phyloP scores from a whole-genome alignment of 2,797 vertebrate genomes.

The Muscicapa comitata region DNA sequence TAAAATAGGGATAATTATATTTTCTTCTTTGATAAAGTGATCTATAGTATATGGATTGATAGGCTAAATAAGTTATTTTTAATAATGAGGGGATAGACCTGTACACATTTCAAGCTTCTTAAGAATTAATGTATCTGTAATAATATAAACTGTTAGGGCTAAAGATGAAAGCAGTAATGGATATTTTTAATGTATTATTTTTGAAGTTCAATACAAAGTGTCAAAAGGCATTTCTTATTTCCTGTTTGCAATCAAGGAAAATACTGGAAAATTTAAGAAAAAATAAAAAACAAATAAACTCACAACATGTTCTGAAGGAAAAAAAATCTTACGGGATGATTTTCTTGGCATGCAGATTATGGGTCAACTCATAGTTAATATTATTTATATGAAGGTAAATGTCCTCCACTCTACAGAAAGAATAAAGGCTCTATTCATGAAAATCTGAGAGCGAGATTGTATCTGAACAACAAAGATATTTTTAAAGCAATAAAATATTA shows the following conservation, averaged over 20 bases:
- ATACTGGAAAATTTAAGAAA: not conserved
- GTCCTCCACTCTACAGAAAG: not conserved
- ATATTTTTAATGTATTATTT: not conserved
- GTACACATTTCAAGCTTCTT: not conserved
- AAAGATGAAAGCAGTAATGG: not conserved
- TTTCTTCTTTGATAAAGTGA: not conserved
- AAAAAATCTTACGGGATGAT: not conserved
- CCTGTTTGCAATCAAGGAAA: not conserved
- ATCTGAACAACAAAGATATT: constrained; percentile 46
- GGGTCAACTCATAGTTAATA: not conserved
- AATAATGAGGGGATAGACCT: not conserved
- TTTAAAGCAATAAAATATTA: constrained; percentile 56
- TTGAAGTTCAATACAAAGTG: not conserved
- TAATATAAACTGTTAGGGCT: not conserved
- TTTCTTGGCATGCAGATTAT: not conserved
- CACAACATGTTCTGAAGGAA: not conserved
- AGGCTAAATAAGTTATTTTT: not conserved
- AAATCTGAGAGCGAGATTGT: not conserved
- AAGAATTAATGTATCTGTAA: not conserved
- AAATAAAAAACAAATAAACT: not conserved
- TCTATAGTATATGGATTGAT: not conserved
- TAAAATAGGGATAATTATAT: not conserved
- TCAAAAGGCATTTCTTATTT: not conserved
- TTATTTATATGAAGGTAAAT: not conserved
- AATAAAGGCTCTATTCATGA: constrained; percentile 9